Evolutionary conservation across 2,888 invertebrate species (phyloP), one percentile per base, ranked within the genome.

Genomic region (Cistogaster globosa): DNA sequence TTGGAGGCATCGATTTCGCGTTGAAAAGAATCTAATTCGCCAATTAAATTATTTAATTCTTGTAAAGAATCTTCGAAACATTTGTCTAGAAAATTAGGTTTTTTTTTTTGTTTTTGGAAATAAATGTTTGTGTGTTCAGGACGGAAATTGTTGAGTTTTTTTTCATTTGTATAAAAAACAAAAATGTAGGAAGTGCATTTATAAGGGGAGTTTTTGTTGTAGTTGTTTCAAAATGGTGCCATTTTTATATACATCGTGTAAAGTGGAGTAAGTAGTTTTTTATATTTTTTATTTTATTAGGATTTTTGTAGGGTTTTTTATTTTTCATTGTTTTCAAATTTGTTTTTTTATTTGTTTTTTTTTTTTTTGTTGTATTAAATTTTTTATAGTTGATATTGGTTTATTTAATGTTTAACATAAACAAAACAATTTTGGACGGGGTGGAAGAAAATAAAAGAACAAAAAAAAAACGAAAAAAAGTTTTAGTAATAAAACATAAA

Each of bases 11-110:
- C 93, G 87, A 93, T 92, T 88, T 93, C 93, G 84, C 92, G 92
- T 92, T 93, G 93, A 88, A 93, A 93, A 84, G 92, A 91, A 91
- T 93, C 93, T 90, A 93, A 89, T 92, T 93, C 93, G 91, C 93
- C 93, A 91, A 93, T 93, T 90, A 93, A 91, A 92, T 92, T 93
- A 89, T 93, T 93, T 89, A 93, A 87, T 89, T 93, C 93, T 91
- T 93, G 92, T 88, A 93, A 92, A 87, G 93, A 93, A 89, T 92
- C 93, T 91, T 93, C 92, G 89, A 92, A 92, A 90, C 92, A 91
- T 91, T 92, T 91, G 90, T 92, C 92, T 93, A 90, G 72, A 89
- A 88, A 68, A 57, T 68, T 67, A 86, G 86, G 87, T 86, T 85
- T 58, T 9, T 86, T 53, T 88, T 45, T 84, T 88, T 83, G 42